Percentiles rank a stretch among this genome's conserved stretches.
Evolutionary conservation across 2,797 vertebrate species (phyloP).

Genomic region (Gobionotothen gibberifrons): DNA sequence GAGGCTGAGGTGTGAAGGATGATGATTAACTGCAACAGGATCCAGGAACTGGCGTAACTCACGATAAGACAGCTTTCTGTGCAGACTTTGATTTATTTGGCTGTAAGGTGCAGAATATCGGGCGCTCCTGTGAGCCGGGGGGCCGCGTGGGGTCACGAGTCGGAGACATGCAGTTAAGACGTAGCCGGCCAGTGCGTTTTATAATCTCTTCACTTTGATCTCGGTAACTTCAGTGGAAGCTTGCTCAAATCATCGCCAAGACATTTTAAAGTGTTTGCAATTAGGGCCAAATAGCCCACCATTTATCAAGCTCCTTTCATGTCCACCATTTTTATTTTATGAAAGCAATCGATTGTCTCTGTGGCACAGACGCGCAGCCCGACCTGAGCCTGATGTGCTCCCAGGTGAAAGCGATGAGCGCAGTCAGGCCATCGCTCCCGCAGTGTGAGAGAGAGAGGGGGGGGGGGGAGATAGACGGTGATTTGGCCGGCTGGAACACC

Average conservation of each 20-base stretch:
- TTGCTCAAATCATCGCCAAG: slow-evolving; percentile 77
- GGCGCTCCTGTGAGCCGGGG: slow-evolving; percentile 45
- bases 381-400: slow-evolving; percentile 61
- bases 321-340: slow-evolving; percentile 81
- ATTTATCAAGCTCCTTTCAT: slow-evolving; percentile 81
- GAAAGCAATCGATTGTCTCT: slow-evolving; percentile 77
- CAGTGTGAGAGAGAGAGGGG: slow-evolving; percentile 45
- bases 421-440: slow-evolving; percentile 59
- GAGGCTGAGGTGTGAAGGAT: slow-evolving; percentile 69
- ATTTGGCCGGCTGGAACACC: slow-evolving; percentile 64
- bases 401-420: slow-evolving; percentile 59
- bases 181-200: slow-evolving; percentile 65
- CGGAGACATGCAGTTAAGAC: slow-evolving; percentile 70
- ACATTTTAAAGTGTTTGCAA: slow-evolving; percentile 82
- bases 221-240: slow-evolving; percentile 75
- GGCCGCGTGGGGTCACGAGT: slow-evolving; percentile 71
- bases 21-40: slow-evolving; percentile 77
- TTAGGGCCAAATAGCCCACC: slow-evolving; percentile 77
- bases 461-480: slow-evolving; percentile 56
- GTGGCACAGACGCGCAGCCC: slow-evolving; percentile 61
- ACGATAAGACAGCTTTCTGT: slow-evolving; percentile 71
- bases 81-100: slow-evolving; percentile 77
- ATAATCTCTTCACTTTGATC: slow-evolving; percentile 80
- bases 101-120: slow-evolving; percentile 64
- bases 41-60: slow-evolving; percentile 67